Evolutionary conservation across 2,113 vertebrate genomes (phyloP), one percentile per base, ranked within the genome.

Genomic region (Stegostoma tigrinum): DNA sequence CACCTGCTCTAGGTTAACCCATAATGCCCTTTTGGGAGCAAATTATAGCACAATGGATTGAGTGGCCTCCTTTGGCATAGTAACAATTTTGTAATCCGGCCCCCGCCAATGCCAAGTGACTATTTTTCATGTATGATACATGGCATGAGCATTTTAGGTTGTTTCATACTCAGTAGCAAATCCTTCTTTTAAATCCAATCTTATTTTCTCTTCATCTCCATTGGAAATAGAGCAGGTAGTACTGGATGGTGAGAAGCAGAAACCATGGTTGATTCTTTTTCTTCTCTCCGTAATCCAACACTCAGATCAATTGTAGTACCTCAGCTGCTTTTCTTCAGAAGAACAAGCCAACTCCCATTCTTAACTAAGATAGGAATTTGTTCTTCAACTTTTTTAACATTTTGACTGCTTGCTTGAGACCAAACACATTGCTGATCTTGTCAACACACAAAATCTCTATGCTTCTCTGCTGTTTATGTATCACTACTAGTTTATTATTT

Each of bases 351-450:
- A 4, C 55, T 55, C 23, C 7, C 48, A 89, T 89, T 90, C 14
- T n/a, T 64, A 55, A 61, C 55, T 17, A 21, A 64, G 12, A 7
- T n/a, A 61, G 12, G 87, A 64, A 64, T 90, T 90, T 90, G 87
- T 90, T 55, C 87, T 90, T 90, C 30, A 90, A 30, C 30, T n/a
- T 90, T 90, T 90, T 34, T 78, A 91, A 91, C 55, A 64, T 34
- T 8, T 64, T 66, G 61, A 66, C 34, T 5, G 8, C 34, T 91
- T 66, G 89, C 38, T 91, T 91, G 61, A 34, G 7, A 64, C 55
- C 30, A 91, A 6, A 86, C 21, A 21, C 23, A 87, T 87, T 55
- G 21, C 34, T 64, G 87, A 64, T 90, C 19, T 64, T 64, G 52
- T 90, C 64, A 4, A 38, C 4, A 15, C 38, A 38, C 19, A 30